Percentiles rank a stretch among this genome's conserved stretches.
Evolutionary conservation across 2,888 invertebrate genomes (phyloP).

Genomic region (Hypsopygia costalis): DNA sequence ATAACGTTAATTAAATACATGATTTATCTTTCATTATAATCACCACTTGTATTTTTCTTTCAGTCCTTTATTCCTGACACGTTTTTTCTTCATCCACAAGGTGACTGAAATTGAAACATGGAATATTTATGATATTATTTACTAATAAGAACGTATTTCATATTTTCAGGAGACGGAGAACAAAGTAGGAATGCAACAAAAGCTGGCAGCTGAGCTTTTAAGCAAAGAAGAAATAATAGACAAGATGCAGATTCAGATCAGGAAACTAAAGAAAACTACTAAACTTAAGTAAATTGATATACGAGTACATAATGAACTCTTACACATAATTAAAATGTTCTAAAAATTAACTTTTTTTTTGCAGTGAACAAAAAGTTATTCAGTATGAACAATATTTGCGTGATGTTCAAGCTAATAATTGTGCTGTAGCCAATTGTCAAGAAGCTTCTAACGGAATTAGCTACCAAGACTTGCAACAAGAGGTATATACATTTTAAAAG

Average conservation of each 20-base stretch:
- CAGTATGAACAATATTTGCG: slow-evolving; percentile 67
- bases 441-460: slow-evolving; percentile 46
- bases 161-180: slow-evolving; percentile 55
- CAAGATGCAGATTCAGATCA: slow-evolving; percentile 66
- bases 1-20: too few relatives aligned
- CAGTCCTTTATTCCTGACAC: slow-evolving; percentile 55
- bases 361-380: slow-evolving; percentile 67
- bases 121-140: not conserved
- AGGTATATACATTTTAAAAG: slow-evolving; percentile 36
- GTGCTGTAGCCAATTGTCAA: slow-evolving; percentile 40
- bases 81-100: slow-evolving; percentile 39
- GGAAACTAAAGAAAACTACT: slow-evolving; percentile 62
- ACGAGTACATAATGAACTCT: too few relatives aligned
- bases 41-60: slow-evolving; percentile 37
- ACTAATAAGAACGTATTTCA: not conserved
- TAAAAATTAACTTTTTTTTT: too few relatives aligned
- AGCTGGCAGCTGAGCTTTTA: slow-evolving; percentile 67
- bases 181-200: slow-evolving; percentile 68
- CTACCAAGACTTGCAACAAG: slow-evolving; percentile 62
- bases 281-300: slow-evolving; percentile 67
- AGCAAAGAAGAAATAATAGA: slow-evolving; percentile 66
- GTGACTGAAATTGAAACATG: slow-evolving; percentile 27
- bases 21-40: not conserved
- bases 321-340: too few relatives aligned
- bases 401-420: slow-evolving; percentile 52